Conservation (phyloP, 2,888 invertebrate genomes). For the Drosophila crucigera region DNA sequence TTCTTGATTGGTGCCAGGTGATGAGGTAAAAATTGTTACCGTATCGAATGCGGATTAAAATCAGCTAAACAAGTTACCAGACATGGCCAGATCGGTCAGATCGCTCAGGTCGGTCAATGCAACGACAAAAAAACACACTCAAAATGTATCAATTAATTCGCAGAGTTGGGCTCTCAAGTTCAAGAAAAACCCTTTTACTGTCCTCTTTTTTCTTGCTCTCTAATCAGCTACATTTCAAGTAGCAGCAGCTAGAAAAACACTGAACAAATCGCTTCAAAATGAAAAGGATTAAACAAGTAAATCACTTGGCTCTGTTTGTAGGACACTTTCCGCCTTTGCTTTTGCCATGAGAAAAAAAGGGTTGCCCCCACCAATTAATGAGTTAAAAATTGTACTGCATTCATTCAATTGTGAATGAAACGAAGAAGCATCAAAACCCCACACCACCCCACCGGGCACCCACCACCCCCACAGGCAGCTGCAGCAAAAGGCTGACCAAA, state of each 20-base stretch:
- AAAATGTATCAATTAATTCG: constrained; percentile 59
- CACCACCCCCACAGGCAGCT: constrained; percentile 40
- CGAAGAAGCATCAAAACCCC: neutral
- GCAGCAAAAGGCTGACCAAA: constrained; percentile 65
- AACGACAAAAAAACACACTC: constrained; percentile 16
- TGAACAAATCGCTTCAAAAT: constrained; percentile 64
- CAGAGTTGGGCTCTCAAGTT: neutral
- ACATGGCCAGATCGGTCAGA: constrained; percentile 50
- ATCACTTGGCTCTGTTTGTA: constrained; percentile 69
- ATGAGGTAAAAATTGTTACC: constrained; percentile 82
- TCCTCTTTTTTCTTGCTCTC: constrained; percentile 1
- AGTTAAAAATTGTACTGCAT: constrained; percentile 78
- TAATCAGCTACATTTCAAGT: constrained; percentile 75
- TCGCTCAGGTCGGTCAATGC: constrained; percentile 20
- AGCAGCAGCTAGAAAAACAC: constrained; percentile 31
- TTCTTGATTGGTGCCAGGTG: constrained; percentile 62
- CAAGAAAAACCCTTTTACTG: neutral
- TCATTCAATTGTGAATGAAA: constrained; percentile 67
- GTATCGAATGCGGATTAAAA: constrained; percentile 84
- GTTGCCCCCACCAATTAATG: constrained; percentile 78
- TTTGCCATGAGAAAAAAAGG: constrained; percentile 45
- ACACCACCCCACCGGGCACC: neutral
- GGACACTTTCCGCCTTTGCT: constrained; percentile 52
- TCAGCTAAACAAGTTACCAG: constrained; percentile 77
- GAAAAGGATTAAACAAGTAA: constrained; percentile 80